Evolutionary conservation across 2,888 invertebrate species (phyloP), one percentile per base, ranked within the genome.

Genomic region (Nomada fabriciana): DNA sequence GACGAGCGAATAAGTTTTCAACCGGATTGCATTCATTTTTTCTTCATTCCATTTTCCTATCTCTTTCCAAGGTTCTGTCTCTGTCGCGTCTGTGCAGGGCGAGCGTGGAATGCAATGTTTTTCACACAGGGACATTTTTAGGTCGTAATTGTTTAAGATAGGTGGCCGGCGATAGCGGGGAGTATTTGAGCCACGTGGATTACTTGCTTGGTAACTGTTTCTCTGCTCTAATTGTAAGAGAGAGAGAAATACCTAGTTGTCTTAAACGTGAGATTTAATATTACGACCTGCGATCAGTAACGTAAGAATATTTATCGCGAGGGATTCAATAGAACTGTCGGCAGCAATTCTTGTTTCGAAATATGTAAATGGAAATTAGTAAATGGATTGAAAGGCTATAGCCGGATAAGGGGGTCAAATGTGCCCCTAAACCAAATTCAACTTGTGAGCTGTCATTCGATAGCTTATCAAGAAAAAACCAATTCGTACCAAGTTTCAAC

Each of bases 1-100:
- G 23, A 59, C 59, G 43, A 25, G 59, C 52, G 42, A 67, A 42
- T 68, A 68, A 42, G 13, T 69, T 57, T 57, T 57, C 57, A n/a
- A 52, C 53, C 15, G 29, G n/a, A 55, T 68, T 23, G 15, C 15
- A 55, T 55, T 15, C 0, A 5, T 43, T 64, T 23, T 20, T 53
- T 5, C 5, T 36, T 2, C n/a, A 9, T 36, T 50, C n/a, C 3
- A 5, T 63, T n/a, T 20, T 2, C 2, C 23, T 13, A 15, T n/a
- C n/a, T 55, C 55, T 10, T 7, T 36, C 36, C 36, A 36, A 0
- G 36, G 36, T 36, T 36, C 15, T 60, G n/a, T 42, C 60, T n/a
- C 53, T 10, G 10, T 10, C 25, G 11, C 0, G 29, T 36, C 23
- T n/a, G 15, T 9, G 11, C 13, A 47, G 47, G 18, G 23, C 15